phyloP scores from a whole-genome alignment of 2,888 invertebrate genomes.

The Cheiracanthium punctorium region DNA sequence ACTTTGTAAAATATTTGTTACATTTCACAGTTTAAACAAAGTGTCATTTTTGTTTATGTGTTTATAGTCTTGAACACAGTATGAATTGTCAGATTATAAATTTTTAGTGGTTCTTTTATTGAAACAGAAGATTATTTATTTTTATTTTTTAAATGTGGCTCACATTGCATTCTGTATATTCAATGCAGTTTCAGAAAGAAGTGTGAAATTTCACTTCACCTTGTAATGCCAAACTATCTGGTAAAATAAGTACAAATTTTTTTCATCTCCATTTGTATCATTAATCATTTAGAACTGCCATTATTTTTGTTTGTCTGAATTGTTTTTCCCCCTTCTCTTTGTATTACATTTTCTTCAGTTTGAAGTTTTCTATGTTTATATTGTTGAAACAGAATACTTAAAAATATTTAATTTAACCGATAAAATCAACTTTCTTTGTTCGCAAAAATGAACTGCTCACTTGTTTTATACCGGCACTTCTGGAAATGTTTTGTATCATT shows the following conservation, averaged over 20 bases:
- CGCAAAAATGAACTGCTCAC: no score
- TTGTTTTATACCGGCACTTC: no score
- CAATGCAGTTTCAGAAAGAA: slow-evolving; percentile 33
- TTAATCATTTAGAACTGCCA: slow-evolving; percentile 51
- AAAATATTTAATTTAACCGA: no score
- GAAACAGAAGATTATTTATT: background rate
- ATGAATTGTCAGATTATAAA: background rate
- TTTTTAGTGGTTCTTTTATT: background rate
- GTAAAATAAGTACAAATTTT: slow-evolving; percentile 64
- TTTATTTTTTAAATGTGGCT: no score
- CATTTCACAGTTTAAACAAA: background rate
- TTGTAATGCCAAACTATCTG: slow-evolving; percentile 54
- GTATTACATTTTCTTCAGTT: background rate
- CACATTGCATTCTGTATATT: slow-evolving; percentile 28
- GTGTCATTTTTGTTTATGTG: background rate
- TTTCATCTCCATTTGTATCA: slow-evolving; percentile 58
- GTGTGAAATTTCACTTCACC: slow-evolving; percentile 34
- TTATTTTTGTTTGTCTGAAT: slow-evolving; percentile 11
- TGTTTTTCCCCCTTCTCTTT: background rate
- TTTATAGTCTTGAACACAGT: background rate
- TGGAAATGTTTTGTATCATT: no score
- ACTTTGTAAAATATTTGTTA: background rate
- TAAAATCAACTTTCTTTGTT: no score
- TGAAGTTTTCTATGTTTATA: background rate
- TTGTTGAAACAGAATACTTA: no score